Percentiles rank a stretch among this genome's conserved stretches.
Evolutionary conservation across 2,888 invertebrate species (phyloP).

Genomic region (Cyaniris semiargus): DNA sequence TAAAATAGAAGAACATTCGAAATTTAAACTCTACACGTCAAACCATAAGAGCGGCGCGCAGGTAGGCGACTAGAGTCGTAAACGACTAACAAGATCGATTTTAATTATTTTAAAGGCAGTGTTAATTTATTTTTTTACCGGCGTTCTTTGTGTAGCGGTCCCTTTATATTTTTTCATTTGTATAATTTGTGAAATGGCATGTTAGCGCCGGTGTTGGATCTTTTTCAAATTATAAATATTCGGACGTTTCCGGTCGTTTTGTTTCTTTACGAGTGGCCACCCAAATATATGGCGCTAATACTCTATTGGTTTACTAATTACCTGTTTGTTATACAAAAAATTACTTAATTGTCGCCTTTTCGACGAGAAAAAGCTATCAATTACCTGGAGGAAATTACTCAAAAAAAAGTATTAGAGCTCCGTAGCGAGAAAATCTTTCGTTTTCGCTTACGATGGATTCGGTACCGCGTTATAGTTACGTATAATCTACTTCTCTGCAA

Average conservation of each 20-base stretch:
- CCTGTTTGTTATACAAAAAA: background rate
- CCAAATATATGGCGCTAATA: slow-evolving; percentile 41
- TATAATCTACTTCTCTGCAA: no score
- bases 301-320: background rate
- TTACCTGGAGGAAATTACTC: background rate
- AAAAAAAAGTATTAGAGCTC: background rate
- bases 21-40: slow-evolving; percentile 35
- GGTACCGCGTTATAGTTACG: no score
- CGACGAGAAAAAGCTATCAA: background rate
- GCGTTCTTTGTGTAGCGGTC: slow-evolving; percentile 60
- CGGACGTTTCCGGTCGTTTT: slow-evolving; percentile 62
- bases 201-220: slow-evolving; percentile 67
- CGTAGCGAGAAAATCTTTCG: no score
- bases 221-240: slow-evolving; percentile 68
- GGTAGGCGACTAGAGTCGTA: slow-evolving; percentile 37
- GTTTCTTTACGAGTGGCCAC: slow-evolving; percentile 48
- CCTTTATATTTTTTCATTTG: slow-evolving; percentile 63
- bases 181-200: slow-evolving; percentile 77
- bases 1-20: slow-evolving; percentile 26
- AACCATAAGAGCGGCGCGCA: slow-evolving; percentile 32
- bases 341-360: background rate
- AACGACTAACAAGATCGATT: slow-evolving; percentile 72
- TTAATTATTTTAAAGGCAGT: slow-evolving; percentile 74
- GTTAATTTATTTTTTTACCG: slow-evolving; percentile 72
- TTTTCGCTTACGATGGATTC: no score